Conservation (phyloP, 2,888 invertebrate species). For the Macropis europaea region DNA sequence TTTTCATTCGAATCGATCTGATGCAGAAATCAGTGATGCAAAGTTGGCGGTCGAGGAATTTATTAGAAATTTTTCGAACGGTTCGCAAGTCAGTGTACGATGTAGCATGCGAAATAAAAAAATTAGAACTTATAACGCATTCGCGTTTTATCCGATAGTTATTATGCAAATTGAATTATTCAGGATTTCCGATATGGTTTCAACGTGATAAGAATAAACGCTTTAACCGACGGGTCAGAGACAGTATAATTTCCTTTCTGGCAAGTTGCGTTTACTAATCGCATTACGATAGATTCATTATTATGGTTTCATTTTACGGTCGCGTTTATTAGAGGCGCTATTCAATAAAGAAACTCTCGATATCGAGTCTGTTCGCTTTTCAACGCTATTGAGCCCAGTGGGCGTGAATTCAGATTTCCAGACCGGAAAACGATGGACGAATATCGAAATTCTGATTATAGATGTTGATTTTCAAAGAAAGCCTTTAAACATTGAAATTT, state of each 20-base stretch:
- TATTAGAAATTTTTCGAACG: background rate
- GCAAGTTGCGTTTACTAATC: conserved; percentile 20
- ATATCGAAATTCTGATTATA: too few relatives aligned
- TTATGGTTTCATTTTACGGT: conserved; percentile 23
- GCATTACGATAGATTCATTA: conserved; percentile 17
- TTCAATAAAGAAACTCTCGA: background rate
- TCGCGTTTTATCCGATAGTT: background rate
- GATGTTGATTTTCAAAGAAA: too few relatives aligned
- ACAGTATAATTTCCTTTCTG: conserved; percentile 6
- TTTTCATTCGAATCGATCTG: too few relatives aligned
- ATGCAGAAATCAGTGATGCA: too few relatives aligned
- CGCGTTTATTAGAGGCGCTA: background rate
- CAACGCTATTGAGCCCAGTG: too few relatives aligned
- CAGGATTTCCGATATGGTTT: conserved; percentile 17
- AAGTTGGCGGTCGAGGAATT: too few relatives aligned
- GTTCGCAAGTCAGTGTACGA: background rate
- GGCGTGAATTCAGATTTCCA: too few relatives aligned
- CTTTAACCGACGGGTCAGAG: background rate
- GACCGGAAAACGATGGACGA: too few relatives aligned
- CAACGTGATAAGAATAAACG: conserved; percentile 4
- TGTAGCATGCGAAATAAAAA: too few relatives aligned
- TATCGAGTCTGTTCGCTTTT: background rate
- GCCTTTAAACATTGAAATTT: too few relatives aligned
- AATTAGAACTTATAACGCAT: background rate
- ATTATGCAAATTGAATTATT: conserved; percentile 28